Percentiles rank a stretch among this genome's conserved stretches.
These are phyloP conservation scores for Parasteatoda tepidariorum DNA, from an alignment of 1,140 invertebrate genomes.

Conservation along the genomic window DNA sequence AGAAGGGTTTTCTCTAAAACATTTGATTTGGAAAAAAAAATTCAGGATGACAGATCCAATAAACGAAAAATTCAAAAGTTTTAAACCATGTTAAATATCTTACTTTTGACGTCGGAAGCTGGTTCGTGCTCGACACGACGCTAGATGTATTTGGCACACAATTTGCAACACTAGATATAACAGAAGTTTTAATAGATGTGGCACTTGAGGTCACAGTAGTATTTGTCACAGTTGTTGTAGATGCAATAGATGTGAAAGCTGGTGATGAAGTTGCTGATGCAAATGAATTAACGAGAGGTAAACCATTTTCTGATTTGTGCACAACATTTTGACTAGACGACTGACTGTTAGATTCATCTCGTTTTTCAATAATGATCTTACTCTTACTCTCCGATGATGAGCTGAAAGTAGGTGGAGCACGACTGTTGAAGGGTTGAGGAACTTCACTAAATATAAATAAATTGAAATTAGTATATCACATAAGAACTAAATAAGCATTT, in stretches of 20 bases:
- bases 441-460: slow-evolving; percentile 72
- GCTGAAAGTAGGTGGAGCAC: slow-evolving; percentile 75
- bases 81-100: too few relatives aligned
- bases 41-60: too few relatives aligned
- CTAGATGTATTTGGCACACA: slow-evolving; percentile 11
- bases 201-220: slow-evolving; percentile 10
- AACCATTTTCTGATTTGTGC: slow-evolving; percentile 20
- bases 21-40: too few relatives aligned
- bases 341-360: slow-evolving; percentile 75
- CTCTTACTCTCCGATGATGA: slow-evolving; percentile 83
- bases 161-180: slow-evolving; percentile 39
- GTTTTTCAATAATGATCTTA: slow-evolving; percentile 83
- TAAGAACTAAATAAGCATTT: not conserved
- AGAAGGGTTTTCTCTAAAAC: too few relatives aligned
- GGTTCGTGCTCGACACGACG: not conserved
- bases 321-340: slow-evolving; percentile 70
- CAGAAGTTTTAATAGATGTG: slow-evolving; percentile 48
- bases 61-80: too few relatives aligned
- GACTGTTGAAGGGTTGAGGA: slow-evolving; percentile 68
- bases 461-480: not conserved
- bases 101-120: not conserved
- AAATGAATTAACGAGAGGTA: slow-evolving; percentile 36
- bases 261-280: not conserved
- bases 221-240: slow-evolving; percentile 4
- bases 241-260: not conserved